A percentile compares a stretch with the other conserved stretches of the same genome.
Conservation (phyloP, 2,888 invertebrate species). For the Ischnura elegans region DNA sequence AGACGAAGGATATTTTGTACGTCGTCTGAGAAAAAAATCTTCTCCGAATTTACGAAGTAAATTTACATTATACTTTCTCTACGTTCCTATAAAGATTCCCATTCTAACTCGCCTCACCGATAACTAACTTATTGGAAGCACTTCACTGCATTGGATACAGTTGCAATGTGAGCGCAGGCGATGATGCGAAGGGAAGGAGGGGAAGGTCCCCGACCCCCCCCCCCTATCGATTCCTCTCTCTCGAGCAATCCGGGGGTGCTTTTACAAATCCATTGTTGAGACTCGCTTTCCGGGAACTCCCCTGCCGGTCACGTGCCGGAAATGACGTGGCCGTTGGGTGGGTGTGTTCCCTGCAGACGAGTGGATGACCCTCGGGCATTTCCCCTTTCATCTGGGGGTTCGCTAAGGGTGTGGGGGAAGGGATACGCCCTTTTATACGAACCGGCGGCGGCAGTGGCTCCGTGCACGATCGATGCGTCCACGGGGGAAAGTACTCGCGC, state of each 20-base stretch:
- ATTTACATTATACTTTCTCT: too few species aligned
- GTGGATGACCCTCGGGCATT: conserved; percentile 62
- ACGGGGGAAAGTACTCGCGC: conserved; percentile 4
- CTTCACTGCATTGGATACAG: too few species aligned
- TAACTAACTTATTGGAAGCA: too few species aligned
- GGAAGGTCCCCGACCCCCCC: too few species aligned
- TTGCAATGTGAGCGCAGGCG: too few species aligned
- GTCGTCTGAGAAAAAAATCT: too few species aligned
- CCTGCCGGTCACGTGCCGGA: conserved; percentile 57
- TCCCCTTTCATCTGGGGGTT: conserved; percentile 11
- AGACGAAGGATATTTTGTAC: too few species aligned
- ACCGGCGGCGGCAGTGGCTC: neutral
- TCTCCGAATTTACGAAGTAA: too few species aligned
- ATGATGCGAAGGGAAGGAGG: too few species aligned
- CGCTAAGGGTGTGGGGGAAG: neutral
- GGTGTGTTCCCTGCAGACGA: conserved; percentile 21
- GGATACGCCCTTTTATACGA: neutral
- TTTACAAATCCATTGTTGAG: conserved; percentile 7
- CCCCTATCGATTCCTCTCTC: neutral
- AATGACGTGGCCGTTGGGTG: conserved; percentile 50
- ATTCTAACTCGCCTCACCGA: too few species aligned
- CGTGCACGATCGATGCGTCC: neutral
- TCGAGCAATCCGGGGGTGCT: neutral
- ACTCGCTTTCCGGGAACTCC: conserved; percentile 18
- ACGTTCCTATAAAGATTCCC: too few species aligned